These are phyloP conservation scores for Pogonophryne albipinna DNA, from an alignment of 2,797 vertebrate genomes.

Conservation along the genomic window DNA sequence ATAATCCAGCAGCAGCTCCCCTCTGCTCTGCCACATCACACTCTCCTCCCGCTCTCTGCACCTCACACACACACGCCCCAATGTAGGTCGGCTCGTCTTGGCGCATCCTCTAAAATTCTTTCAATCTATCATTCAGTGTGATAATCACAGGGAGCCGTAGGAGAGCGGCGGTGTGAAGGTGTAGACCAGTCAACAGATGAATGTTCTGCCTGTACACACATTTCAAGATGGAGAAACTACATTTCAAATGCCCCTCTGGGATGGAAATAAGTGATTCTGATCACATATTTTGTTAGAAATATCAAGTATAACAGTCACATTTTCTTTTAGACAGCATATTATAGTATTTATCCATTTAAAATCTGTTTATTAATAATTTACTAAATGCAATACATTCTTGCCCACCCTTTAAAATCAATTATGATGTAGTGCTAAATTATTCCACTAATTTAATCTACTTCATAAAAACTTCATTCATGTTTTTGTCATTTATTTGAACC, in stretches of 20 bases:
- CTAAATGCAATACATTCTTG: slow-evolving; percentile 45
- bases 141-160: slow-evolving; percentile 46
- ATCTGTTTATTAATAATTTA: slow-evolving; percentile 49
- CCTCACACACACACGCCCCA: slow-evolving; percentile 57
- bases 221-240: slow-evolving; percentile 22
- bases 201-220: slow-evolving; percentile 26
- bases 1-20: slow-evolving; percentile 79
- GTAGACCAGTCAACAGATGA: slow-evolving; percentile 33
- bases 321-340: slow-evolving; percentile 64
- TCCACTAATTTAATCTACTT: slow-evolving; percentile 43
- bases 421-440: slow-evolving; percentile 40
- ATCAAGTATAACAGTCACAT: slow-evolving; percentile 63
- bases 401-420: slow-evolving; percentile 44
- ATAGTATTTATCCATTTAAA: slow-evolving; percentile 54
- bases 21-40: slow-evolving; percentile 69
- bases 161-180: slow-evolving; percentile 35
- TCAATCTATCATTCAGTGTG: slow-evolving; percentile 65
- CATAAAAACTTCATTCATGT: slow-evolving; percentile 23
- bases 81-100: slow-evolving; percentile 72
- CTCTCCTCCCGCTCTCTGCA: slow-evolving; percentile 68
- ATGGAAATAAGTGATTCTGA: slow-evolving; percentile 42
- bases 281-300: slow-evolving; percentile 54
- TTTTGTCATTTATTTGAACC: slow-evolving; percentile 25
- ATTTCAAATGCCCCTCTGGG: slow-evolving; percentile 11
- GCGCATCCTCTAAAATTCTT: slow-evolving; percentile 60